Conservation (phyloP, 2,888 invertebrate species). For the Thyatira batis region DNA sequence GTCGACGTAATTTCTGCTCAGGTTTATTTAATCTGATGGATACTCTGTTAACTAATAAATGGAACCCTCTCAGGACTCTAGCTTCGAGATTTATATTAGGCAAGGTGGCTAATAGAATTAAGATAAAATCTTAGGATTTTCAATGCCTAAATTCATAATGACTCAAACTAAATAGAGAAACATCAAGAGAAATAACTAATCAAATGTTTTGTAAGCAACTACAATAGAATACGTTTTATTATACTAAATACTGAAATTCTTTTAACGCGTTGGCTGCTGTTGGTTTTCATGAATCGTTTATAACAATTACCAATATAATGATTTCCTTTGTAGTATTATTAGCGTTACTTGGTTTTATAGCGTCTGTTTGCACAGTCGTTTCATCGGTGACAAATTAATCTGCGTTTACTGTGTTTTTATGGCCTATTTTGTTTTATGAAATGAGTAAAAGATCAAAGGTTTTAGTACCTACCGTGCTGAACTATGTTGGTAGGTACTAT, state of each 20-base stretch:
- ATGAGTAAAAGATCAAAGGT: slow-evolving; percentile 20
- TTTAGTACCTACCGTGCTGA: slow-evolving; percentile 15
- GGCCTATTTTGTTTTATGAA: slow-evolving; percentile 29
- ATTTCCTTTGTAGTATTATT: slow-evolving; percentile 31
- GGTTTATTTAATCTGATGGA: neutral
- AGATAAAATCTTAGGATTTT: neutral
- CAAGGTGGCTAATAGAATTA: neutral
- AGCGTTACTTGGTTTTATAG: slow-evolving; percentile 24
- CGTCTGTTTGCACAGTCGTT: slow-evolving; percentile 25
- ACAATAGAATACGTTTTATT: too few species aligned
- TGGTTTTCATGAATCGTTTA: slow-evolving; percentile 9
- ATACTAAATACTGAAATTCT: neutral
- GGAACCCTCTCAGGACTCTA: neutral
- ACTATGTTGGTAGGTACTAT: slow-evolving; percentile 8
- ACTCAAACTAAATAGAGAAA: too few species aligned
- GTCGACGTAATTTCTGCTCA: neutral
- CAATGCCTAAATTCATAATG: too few species aligned
- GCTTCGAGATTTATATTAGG: neutral
- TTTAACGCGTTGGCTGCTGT: neutral
- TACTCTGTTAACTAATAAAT: neutral
- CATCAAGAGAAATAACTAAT: too few species aligned
- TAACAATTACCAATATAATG: slow-evolving; percentile 25
- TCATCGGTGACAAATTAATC: slow-evolving; percentile 48
- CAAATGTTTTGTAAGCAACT: too few species aligned
- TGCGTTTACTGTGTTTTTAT: slow-evolving; percentile 41